These are phyloP conservation scores for Geodia barretti DNA, from an alignment of 37 sponge, comb jelly and placozoan genomes.

Conservation along the genomic window DNA sequence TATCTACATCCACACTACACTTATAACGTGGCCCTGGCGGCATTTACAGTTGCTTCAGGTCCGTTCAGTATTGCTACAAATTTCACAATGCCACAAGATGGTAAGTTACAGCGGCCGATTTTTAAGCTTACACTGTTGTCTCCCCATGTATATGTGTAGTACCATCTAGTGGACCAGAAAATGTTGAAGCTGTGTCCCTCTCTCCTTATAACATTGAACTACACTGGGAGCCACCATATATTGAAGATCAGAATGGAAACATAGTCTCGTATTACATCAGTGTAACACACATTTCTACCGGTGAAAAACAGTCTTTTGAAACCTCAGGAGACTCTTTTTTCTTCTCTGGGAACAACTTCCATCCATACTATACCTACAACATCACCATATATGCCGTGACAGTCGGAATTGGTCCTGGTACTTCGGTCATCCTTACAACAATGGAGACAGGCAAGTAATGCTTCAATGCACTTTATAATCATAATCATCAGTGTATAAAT, in stretches of 20 bases:
- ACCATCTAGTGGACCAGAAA: conserved; percentile 21
- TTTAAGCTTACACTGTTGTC: too few species aligned
- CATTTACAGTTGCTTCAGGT: conserved; percentile 18
- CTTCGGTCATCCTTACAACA: not conserved
- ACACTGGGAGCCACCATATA: conserved; percentile 37
- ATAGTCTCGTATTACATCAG: conserved; percentile 38
- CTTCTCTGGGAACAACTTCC: not conserved
- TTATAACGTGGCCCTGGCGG: conserved; percentile 2
- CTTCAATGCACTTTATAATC: too few species aligned
- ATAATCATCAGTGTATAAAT: not conserved
- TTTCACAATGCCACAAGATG: conserved; percentile 13
- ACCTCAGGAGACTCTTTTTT: not conserved
- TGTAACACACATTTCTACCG: not conserved
- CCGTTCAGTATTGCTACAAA: not conserved
- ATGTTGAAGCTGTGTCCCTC: not conserved
- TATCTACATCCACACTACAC: conserved; percentile 11
- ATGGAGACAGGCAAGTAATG: conserved; percentile 13
- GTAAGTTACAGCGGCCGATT: conserved; percentile 16
- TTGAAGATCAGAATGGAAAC: conserved; percentile 47
- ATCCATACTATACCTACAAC: not conserved
- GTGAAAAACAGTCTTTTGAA: not conserved
- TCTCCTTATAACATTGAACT: conserved; percentile 6
- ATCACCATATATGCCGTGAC: conserved; percentile 11
- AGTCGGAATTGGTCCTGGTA: not conserved
- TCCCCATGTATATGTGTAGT: not conserved